Percentiles rank a stretch among this genome's conserved stretches.
Conservation (phyloP, 2,113 vertebrate genomes). For the Pelecanus crispus region DNA sequence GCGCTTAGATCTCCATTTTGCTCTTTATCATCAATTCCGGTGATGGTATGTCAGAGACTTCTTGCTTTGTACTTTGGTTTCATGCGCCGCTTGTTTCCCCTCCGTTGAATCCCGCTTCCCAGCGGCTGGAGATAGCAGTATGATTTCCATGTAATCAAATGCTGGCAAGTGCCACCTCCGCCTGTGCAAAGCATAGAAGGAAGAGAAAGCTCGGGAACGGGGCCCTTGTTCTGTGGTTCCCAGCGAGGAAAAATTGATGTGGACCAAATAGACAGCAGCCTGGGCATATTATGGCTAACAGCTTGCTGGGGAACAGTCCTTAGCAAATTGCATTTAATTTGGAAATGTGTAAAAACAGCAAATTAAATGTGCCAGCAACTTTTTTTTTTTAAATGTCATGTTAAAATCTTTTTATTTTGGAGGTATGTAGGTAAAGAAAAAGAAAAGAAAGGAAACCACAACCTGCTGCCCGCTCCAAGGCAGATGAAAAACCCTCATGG, state of each 20-base stretch:
- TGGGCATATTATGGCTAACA: background rate
- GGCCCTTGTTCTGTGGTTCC: background rate
- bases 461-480: background rate
- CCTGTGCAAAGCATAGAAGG: background rate
- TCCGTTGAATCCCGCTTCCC: fast-evolving
- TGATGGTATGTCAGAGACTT: fast-evolving
- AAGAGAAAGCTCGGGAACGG: background rate
- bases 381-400: background rate
- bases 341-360: background rate
- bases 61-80: background rate
- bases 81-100: background rate
- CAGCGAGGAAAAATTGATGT: background rate
- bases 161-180: background rate
- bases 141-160: background rate
- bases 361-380: background rate
- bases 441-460: background rate
- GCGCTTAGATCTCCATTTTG: background rate
- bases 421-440: background rate
- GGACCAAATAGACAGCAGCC: background rate
- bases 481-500: background rate
- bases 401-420: background rate
- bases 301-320: background rate
- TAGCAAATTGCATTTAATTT: background rate
- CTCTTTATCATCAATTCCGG: background rate
- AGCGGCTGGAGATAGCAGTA: background rate